Conservation (phyloP, 2,888 invertebrate genomes). For the Carcina quercana region DNA sequence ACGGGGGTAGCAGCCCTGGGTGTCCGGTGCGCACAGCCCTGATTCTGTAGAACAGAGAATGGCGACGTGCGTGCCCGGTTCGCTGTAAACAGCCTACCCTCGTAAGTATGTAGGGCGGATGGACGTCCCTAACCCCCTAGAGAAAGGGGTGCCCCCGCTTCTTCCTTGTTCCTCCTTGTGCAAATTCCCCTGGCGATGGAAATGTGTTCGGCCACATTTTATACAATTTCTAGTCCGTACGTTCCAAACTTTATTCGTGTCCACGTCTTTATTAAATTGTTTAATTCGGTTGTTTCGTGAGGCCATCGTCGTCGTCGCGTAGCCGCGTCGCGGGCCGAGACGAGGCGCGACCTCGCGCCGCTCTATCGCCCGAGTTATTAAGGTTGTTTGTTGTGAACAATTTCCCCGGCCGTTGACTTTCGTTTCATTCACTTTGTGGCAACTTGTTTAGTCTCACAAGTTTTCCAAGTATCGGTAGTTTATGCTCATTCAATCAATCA, state of each 20-base stretch:
- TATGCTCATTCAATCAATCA: conserved; percentile 2
- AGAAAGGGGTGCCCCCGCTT: conserved; percentile 68
- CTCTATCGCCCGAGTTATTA: conserved; percentile 46
- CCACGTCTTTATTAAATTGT: conserved; percentile 24
- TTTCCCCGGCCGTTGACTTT: conserved; percentile 53
- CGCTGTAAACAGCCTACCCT: conserved; percentile 69
- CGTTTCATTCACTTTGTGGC: conserved; percentile 45
- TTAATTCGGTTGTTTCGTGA: conserved; percentile 19
- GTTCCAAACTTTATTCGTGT: conserved; percentile 45
- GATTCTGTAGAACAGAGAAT: conserved; percentile 68
- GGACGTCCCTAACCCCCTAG: conserved; percentile 55
- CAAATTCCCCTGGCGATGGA: conserved; percentile 74
- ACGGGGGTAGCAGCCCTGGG: conserved; percentile 57
- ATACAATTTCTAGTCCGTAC: conserved; percentile 69
- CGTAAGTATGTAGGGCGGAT: conserved; percentile 64
- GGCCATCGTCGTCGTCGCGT: too few relatives aligned
- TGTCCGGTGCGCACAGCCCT: conserved; percentile 69
- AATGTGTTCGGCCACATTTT: conserved; percentile 74
- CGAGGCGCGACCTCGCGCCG: conserved; percentile 36
- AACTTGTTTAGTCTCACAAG: conserved; percentile 27
- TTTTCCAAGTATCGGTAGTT: conserved; percentile 18
- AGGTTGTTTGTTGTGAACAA: conserved; percentile 49
- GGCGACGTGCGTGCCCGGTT: conserved; percentile 67
- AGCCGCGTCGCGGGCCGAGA: conserved; percentile 21
- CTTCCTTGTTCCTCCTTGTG: conserved; percentile 74